Percentiles rank a stretch among this genome's conserved stretches.
These are phyloP conservation scores for Craterocephalus amniculus DNA, from an alignment of 2,797 vertebrate species.

Conservation along the genomic window DNA sequence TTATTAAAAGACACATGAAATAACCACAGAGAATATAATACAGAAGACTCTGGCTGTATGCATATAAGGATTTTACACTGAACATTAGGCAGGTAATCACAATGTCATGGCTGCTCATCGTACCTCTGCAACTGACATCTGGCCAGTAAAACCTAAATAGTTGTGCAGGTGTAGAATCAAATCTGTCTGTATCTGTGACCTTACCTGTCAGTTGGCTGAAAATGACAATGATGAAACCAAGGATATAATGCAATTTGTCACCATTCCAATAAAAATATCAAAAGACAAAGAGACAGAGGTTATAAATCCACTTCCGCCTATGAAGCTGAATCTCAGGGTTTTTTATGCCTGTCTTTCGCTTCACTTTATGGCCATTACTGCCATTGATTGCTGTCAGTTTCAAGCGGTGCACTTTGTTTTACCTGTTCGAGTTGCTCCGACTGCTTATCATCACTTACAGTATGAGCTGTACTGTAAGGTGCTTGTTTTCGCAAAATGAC, in stretches of 20 bases:
- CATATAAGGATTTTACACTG: too few relatives aligned
- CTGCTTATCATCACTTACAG: conserved; percentile 59
- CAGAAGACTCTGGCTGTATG: not conserved
- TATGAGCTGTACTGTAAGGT: conserved; percentile 32
- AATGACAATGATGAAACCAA: conserved; percentile 38
- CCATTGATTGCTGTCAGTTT: conserved; percentile 73
- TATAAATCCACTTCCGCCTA: conserved; percentile 44
- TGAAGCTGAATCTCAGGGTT: conserved; percentile 47
- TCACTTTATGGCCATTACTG: conserved; percentile 58
- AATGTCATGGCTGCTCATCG: not conserved
- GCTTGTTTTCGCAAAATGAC: conserved; percentile 22
- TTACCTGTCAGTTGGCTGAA: conserved; percentile 25
- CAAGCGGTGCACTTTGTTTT: conserved; percentile 60
- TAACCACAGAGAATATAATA: too few relatives aligned
- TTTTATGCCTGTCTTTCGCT: conserved; percentile 49
- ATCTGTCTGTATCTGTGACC: conserved; percentile 16
- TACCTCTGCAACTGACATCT: not conserved
- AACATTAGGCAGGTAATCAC: too few relatives aligned
- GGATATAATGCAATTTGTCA: conserved; percentile 45
- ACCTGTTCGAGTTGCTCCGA: conserved; percentile 33
- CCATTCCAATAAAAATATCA: conserved; percentile 43
- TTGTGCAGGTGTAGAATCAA: conserved; percentile 1
- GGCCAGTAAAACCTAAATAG: not conserved
- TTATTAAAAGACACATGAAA: not conserved
- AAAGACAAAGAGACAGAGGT: conserved; percentile 34